Conservation (phyloP, 2,113 vertebrate genomes). For the Pristiophorus japonicus region DNA sequence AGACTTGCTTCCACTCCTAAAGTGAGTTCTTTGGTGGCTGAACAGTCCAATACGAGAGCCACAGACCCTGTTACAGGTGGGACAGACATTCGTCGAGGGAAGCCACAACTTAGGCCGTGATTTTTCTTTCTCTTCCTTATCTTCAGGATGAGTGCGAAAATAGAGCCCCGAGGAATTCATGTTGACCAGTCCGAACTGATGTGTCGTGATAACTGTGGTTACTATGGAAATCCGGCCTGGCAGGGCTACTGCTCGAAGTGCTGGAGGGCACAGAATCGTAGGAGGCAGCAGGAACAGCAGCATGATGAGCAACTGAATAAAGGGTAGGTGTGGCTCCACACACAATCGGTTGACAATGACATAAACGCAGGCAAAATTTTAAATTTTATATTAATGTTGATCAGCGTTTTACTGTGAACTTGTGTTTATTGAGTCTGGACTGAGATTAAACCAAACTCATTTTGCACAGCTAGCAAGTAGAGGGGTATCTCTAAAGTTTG, state of each 20-base stretch:
- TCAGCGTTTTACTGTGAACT: background rate
- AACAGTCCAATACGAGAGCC: too few relatives aligned
- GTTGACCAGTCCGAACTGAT: slow-evolving; percentile 59
- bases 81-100: too few relatives aligned
- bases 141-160: slow-evolving; percentile 48
- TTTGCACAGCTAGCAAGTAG: background rate
- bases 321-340: background rate
- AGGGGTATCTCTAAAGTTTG: background rate
- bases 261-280: slow-evolving; percentile 57
- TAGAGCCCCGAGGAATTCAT: slow-evolving; percentile 55
- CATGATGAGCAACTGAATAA: background rate
- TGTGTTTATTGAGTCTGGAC: background rate
- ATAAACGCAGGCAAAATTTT: background rate
- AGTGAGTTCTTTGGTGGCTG: too few relatives aligned
- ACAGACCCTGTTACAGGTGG: too few relatives aligned
- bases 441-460: background rate
- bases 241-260: slow-evolving; percentile 68
- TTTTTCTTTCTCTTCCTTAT: background rate
- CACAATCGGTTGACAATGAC: background rate
- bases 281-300: slow-evolving; percentile 40
- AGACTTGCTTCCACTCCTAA: too few relatives aligned
- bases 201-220: slow-evolving; percentile 63
- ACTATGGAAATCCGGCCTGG: slow-evolving; percentile 66
- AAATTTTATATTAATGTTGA: background rate
- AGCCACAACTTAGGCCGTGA: too few relatives aligned